A percentile compares a stretch with the other conserved stretches of the same genome.
These are phyloP conservation scores for Melanostoma mellinum DNA, from an alignment of 2,888 invertebrate species.

Conservation along the genomic window DNA sequence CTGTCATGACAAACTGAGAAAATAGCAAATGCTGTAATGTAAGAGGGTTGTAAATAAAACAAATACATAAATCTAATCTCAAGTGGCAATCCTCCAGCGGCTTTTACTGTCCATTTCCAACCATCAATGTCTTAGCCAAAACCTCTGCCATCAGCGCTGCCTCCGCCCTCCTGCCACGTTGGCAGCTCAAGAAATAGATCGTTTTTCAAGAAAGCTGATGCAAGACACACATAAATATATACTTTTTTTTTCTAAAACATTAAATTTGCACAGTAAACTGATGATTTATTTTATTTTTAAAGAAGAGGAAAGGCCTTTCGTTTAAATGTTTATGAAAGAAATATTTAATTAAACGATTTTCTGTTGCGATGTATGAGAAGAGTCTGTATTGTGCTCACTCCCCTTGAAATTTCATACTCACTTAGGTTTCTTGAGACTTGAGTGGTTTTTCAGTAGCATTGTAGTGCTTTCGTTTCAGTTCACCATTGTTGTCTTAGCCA, in stretches of 20 bases:
- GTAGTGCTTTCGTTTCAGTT: conserved; percentile 2
- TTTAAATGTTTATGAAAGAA: conserved; percentile 50
- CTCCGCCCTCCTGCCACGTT: neutral
- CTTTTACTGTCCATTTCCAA: conserved; percentile 61
- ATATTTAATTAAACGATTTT: conserved; percentile 64
- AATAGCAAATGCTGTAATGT: conserved; percentile 7
- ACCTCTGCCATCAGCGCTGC: too few relatives aligned
- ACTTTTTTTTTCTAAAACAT: too few relatives aligned
- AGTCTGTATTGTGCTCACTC: neutral
- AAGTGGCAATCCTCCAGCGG: conserved; percentile 63
- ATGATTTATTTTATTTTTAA: conserved; percentile 28
- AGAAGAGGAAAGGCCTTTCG: neutral
- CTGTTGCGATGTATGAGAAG: conserved; percentile 30
- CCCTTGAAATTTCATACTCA: conserved; percentile 20
- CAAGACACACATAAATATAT: too few relatives aligned
- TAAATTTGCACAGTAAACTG: neutral
- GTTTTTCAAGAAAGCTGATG: conserved; percentile 2
- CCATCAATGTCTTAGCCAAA: neutral
- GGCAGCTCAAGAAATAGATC: conserved; percentile 11
- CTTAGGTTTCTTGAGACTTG: conserved; percentile 28
- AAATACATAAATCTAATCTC: conserved; percentile 64
- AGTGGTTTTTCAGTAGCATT: neutral
- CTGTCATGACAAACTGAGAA: conserved; percentile 20
- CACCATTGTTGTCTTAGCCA: conserved; percentile 26
- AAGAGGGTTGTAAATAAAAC: conserved; percentile 40